Conservation (phyloP, 2,797 vertebrate genomes). For the Ctenosaura bakeri region DNA sequence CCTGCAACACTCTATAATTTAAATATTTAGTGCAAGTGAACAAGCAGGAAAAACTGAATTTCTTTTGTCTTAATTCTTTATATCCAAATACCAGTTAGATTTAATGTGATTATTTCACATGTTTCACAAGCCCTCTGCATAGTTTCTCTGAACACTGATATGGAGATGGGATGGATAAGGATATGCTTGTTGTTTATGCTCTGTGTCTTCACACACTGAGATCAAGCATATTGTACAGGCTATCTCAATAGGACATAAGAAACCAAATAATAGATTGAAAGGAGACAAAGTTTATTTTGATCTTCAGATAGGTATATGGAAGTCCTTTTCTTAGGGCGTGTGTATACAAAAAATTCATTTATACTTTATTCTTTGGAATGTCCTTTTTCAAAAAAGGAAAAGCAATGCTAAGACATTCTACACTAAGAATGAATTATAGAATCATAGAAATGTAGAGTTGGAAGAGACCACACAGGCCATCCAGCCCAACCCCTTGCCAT, state of each 20-base stretch:
- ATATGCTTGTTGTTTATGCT: not conserved
- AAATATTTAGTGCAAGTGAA: too few species aligned
- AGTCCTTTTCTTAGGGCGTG: not conserved
- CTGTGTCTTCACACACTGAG: not conserved
- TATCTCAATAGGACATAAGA: not conserved
- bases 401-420: not conserved
- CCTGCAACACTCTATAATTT: not conserved
- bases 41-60: too few species aligned
- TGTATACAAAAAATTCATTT: not conserved
- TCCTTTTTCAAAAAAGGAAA: not conserved
- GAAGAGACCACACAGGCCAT: too few species aligned
- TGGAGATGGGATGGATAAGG: not conserved
- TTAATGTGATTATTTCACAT: not conserved
- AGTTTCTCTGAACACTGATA: not conserved
- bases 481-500: too few species aligned
- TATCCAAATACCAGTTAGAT: not conserved
- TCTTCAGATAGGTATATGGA: not conserved
- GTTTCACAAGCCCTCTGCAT: not conserved
- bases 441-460: too few species aligned
- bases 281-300: not conserved
- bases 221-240: not conserved
- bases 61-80: not conserved
- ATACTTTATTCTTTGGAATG: not conserved
- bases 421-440: not conserved
- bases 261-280: not conserved